These are phyloP conservation scores for Siniperca undulata DNA, from an alignment of 2,797 vertebrate genomes.

Conservation along the genomic window DNA sequence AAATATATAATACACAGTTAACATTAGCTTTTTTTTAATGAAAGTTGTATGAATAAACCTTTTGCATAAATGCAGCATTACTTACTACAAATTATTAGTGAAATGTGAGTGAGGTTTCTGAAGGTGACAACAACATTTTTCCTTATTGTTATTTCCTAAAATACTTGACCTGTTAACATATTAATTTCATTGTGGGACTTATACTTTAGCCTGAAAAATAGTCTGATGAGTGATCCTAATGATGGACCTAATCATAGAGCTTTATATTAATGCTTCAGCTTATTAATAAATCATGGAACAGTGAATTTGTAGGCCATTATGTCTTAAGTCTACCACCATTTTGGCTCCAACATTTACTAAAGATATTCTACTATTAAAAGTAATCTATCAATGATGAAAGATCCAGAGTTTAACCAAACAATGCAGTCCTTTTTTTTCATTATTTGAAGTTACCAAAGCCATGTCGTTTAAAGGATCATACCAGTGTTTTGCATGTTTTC, in stretches of 20 bases:
- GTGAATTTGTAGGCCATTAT: not conserved
- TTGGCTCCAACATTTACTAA: constrained; percentile 6
- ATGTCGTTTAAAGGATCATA: not conserved
- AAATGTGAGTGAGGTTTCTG: not conserved
- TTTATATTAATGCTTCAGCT: constrained; percentile 3
- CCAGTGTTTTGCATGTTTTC: not conserved
- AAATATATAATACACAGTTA: not conserved
- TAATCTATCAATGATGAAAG: constrained; percentile 1
- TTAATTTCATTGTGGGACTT: not conserved
- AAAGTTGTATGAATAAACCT: not conserved
- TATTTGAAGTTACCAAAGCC: not conserved
- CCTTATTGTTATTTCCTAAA: constrained; percentile 7
- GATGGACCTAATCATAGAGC: constrained; percentile 18
- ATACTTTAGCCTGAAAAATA: not conserved
- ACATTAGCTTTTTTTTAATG: constrained; percentile 6
- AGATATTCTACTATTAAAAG: not conserved
- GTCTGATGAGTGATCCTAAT: constrained; percentile 38
- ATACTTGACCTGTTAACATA: constrained; percentile 3
- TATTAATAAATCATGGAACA: constrained; percentile 12
- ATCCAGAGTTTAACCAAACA: constrained; percentile 13
- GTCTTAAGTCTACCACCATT: not conserved
- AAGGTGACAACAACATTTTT: not conserved
- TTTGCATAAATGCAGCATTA: not conserved
- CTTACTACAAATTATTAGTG: not conserved
- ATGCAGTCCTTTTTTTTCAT: not conserved